Conservation (phyloP, 2,797 vertebrate genomes). For the Cynopterus sphinx region DNA sequence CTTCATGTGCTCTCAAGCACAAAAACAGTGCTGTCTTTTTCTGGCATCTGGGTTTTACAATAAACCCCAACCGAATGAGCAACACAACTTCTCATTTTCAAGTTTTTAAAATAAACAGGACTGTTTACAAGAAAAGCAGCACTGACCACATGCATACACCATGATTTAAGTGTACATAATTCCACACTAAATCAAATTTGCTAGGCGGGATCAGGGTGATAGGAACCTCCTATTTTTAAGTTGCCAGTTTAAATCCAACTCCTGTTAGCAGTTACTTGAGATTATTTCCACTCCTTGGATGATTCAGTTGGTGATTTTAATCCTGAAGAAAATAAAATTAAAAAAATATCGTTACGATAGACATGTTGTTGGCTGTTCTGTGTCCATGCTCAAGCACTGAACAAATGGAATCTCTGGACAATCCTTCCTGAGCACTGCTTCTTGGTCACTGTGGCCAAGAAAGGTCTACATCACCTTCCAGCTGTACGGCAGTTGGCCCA, state of each 20-base stretch:
- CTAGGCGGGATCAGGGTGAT: neutral
- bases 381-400: neutral
- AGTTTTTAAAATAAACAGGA: slow-evolving; percentile 56
- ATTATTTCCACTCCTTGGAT: neutral
- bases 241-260: slow-evolving; percentile 14
- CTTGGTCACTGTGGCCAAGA: neutral
- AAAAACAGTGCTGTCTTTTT: slow-evolving; percentile 18
- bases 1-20: neutral
- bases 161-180: neutral
- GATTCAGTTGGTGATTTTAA: neutral
- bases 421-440: too few species aligned
- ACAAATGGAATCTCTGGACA: neutral
- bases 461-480: neutral
- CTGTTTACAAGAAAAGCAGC: slow-evolving; percentile 37
- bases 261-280: neutral
- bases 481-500: neutral
- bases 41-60: slow-evolving; percentile 15
- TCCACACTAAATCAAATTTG: neutral
- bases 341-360: neutral
- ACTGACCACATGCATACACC: neutral
- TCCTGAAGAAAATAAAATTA: neutral
- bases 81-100: slow-evolving; percentile 40
- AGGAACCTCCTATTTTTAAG: neutral
- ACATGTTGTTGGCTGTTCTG: neutral
- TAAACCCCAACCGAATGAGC: slow-evolving; percentile 13